These are phyloP conservation scores for Enteromius treurensis DNA, from an alignment of 2,797 vertebrate species.

Conservation along the genomic window DNA sequence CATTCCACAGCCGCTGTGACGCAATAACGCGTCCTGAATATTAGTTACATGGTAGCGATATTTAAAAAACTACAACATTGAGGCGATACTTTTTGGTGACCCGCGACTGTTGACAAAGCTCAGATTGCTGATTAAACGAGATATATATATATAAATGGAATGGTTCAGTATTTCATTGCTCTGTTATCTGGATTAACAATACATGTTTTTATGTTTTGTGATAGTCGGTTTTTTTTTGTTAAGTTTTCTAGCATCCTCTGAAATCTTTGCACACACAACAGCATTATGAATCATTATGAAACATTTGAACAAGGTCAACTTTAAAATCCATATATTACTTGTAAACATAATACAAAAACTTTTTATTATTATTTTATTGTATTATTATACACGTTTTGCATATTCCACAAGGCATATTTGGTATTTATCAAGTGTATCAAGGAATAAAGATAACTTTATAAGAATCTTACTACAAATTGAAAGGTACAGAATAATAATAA, in stretches of 20 bases:
- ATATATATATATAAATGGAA: not conserved
- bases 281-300: not conserved
- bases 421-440: not conserved
- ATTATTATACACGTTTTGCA: not conserved
- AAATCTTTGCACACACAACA: not conserved
- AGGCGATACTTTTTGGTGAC: not conserved
- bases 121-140: not conserved
- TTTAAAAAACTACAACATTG: not conserved
- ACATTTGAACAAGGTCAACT: not conserved
- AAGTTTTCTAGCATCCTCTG: not conserved
- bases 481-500: not conserved
- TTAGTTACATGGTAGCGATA: not conserved
- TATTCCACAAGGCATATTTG: not conserved
- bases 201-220: not conserved
- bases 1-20: conserved; percentile 5
- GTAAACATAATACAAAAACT: not conserved
- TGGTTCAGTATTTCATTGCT: not conserved
- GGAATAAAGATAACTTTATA: not conserved
- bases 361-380: not conserved
- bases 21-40: not conserved
- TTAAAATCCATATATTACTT: not conserved
- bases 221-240: too few species aligned
- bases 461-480: not conserved
- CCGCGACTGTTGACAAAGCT: not conserved
- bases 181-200: too few species aligned